Evolutionary conservation across 2,888 invertebrate genomes (phyloP).

Genomic region (Stenodera caucasica): DNA sequence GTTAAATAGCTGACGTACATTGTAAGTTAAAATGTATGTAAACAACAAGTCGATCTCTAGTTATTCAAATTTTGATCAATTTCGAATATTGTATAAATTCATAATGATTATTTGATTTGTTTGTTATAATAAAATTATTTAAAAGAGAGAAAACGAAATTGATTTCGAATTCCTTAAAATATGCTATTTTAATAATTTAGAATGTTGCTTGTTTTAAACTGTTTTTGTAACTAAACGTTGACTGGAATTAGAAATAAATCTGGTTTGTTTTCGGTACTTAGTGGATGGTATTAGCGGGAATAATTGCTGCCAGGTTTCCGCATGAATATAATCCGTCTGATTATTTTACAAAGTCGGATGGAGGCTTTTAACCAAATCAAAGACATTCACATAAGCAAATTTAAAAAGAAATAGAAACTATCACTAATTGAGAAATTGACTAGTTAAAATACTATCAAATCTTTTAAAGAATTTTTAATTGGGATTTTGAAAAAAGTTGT

Average conservation of each 20-base stretch:
- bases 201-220: background rate
- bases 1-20: background rate
- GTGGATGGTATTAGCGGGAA: conserved; percentile 15
- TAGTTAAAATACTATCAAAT: no score
- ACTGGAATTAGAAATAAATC: background rate
- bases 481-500: no score
- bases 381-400: no score
- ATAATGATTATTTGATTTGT: background rate
- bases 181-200: background rate
- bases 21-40: background rate
- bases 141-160: no score
- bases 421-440: no score
- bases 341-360: conserved; percentile 8
- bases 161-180: no score
- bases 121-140: no score
- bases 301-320: conserved; percentile 10
- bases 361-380: background rate
- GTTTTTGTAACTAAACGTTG: conserved; percentile 5
- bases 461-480: no score
- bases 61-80: background rate
- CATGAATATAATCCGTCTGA: conserved; percentile 18
- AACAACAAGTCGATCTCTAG: background rate
- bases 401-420: background rate
- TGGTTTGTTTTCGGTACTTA: conserved; percentile 10
- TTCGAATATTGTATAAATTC: background rate